Evolutionary conservation across 2,797 vertebrate genomes (phyloP).

Genomic region (Sphaeramia orbicularis): DNA sequence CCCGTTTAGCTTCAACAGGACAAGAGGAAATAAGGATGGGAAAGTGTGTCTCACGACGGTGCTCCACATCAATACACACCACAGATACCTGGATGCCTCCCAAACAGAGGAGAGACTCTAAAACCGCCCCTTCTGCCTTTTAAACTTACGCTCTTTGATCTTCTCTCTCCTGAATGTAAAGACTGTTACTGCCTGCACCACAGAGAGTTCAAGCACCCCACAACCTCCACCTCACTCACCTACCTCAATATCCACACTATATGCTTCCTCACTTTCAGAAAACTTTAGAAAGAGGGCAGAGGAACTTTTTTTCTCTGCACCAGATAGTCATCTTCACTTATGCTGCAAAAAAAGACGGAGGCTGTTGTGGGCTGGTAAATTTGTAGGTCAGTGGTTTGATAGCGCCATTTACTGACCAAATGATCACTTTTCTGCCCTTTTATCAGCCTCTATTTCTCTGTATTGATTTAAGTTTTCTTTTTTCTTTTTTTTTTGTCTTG

Average conservation of each 20-base stretch:
- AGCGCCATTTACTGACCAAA: conserved; percentile 67
- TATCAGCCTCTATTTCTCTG: conserved; percentile 65
- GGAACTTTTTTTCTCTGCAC: conserved; percentile 63
- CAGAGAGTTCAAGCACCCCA: conserved; percentile 79
- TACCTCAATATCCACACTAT: conserved; percentile 64
- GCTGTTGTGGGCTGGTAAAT: conserved; percentile 57
- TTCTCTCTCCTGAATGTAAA: conserved; percentile 81
- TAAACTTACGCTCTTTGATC: conserved; percentile 85
- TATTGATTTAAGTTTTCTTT: conserved; percentile 67
- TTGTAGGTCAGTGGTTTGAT: conserved; percentile 67
- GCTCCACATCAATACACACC: conserved; percentile 82
- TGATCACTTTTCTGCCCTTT: conserved; percentile 72
- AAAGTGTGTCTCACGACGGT: conserved; percentile 76
- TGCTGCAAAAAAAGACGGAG: conserved; percentile 37
- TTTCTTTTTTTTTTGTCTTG: conserved; percentile 48
- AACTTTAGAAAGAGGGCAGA: conserved; percentile 78
- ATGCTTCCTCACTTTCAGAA: conserved; percentile 64
- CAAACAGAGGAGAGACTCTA: conserved; percentile 80
- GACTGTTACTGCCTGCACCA: conserved; percentile 76
- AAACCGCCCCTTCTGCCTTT: conserved; percentile 74
- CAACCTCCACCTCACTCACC: conserved; percentile 67
- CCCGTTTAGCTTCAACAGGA: conserved; percentile 83
- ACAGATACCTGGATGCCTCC: conserved; percentile 82
- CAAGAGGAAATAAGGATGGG: conserved; percentile 81
- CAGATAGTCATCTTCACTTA: conserved; percentile 58